phyloP scores from a whole-genome alignment of 1,140 invertebrate species.

The Pachypeltis micranthus region DNA sequence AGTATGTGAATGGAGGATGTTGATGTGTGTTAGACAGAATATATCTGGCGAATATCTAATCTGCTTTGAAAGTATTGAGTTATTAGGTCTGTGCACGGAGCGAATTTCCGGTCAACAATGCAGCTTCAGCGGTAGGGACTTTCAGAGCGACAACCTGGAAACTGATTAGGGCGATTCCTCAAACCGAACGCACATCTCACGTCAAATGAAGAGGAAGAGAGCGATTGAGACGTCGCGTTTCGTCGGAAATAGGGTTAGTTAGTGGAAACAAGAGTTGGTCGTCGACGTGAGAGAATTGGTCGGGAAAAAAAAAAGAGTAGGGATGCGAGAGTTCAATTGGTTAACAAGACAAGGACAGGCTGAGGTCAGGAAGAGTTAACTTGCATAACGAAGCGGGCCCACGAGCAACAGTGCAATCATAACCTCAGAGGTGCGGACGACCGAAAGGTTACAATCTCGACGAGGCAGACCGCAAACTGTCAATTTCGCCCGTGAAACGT shows the following conservation, averaged over 20 bases:
- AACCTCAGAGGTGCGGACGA: neutral
- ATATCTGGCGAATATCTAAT: too few relatives aligned
- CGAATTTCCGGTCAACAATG: too few relatives aligned
- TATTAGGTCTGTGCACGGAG: too few relatives aligned
- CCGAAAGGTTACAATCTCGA: neutral
- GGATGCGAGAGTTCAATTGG: slow-evolving; percentile 2
- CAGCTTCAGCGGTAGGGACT: too few relatives aligned
- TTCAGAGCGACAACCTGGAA: too few relatives aligned
- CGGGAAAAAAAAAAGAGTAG: neutral
- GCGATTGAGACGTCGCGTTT: neutral
- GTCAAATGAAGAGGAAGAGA: neutral
- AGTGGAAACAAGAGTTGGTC: slow-evolving; percentile 8
- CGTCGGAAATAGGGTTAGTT: slow-evolving; percentile 7
- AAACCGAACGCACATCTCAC: too few relatives aligned
- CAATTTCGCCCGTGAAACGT: neutral
- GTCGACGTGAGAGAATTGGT: slow-evolving; percentile 3
- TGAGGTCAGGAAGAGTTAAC: slow-evolving; percentile 12
- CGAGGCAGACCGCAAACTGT: neutral
- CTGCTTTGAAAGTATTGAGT: too few relatives aligned
- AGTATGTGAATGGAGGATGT: too few relatives aligned
- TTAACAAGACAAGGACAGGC: slow-evolving; percentile 13
- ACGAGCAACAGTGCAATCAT: slow-evolving; percentile 7
- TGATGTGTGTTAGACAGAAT: too few relatives aligned
- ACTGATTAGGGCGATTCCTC: too few relatives aligned
- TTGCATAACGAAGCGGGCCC: slow-evolving; percentile 7